Evolutionary conservation across 2,113 vertebrate genomes (phyloP).

Genomic region (Corythornis cristatus): DNA sequence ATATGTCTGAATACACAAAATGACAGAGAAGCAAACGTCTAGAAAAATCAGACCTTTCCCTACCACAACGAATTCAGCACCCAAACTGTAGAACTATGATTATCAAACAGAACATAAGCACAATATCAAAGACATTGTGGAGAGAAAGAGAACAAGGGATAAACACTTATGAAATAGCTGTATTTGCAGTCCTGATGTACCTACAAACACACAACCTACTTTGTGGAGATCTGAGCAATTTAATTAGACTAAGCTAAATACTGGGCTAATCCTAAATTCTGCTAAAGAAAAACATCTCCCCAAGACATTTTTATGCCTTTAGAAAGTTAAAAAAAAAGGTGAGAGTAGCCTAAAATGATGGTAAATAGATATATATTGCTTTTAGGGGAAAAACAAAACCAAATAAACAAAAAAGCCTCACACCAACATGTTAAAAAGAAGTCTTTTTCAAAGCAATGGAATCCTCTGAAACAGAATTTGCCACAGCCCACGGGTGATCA

Average conservation of each 20-base stretch:
- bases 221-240: neutral
- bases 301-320: neutral
- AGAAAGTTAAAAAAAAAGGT: neutral
- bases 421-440: neutral
- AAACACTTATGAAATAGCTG: neutral
- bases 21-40: neutral
- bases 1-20: neutral
- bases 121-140: neutral
- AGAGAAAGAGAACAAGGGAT: neutral
- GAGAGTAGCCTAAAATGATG: neutral
- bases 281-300: neutral
- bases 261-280: neutral
- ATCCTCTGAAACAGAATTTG: neutral
- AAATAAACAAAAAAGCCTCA: neutral
- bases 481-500: neutral
- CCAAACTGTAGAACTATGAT: neutral
- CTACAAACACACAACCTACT: neutral
- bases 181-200: neutral
- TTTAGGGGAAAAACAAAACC: neutral
- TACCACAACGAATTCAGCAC: neutral
- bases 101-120: neutral
- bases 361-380: accelerated
- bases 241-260: neutral
- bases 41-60: neutral
- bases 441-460: neutral